Percentiles rank a stretch among this genome's conserved stretches.
Evolutionary conservation across 2,113 vertebrate genomes (phyloP).

Genomic region (Gymnobelideus leadbeateri): DNA sequence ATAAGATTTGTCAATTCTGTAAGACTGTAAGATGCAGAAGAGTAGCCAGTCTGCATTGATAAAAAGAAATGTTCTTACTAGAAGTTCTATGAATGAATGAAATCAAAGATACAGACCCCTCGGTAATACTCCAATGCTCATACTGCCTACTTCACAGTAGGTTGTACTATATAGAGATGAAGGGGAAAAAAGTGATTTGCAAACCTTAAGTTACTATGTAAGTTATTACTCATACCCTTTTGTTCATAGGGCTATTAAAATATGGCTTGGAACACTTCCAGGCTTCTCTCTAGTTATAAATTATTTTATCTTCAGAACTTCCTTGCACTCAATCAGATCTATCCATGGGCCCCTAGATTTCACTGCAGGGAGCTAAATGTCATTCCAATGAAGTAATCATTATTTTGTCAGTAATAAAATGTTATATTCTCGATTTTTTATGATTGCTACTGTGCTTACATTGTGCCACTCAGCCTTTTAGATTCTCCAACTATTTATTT

Average conservation of each 20-base stretch:
- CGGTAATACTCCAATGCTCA: neutral
- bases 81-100: neutral
- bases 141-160: neutral
- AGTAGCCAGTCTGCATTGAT: neutral
- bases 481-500: slow-evolving; percentile 49
- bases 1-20: neutral
- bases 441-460: neutral
- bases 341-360: neutral
- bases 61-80: neutral
- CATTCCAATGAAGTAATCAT: neutral
- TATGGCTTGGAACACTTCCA: neutral
- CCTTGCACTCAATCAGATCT: neutral
- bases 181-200: neutral
- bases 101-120: neutral
- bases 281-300: slow-evolving; percentile 31
- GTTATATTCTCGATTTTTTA: slow-evolving; percentile 8
- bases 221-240: neutral
- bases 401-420: slow-evolving; percentile 25
- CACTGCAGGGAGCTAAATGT: slow-evolving; percentile 4
- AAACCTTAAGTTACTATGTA: neutral
- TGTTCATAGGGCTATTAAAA: neutral
- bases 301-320: slow-evolving; percentile 24
- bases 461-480: neutral
- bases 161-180: neutral
- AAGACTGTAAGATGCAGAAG: neutral